phyloP scores from a whole-genome alignment of 2,113 vertebrate species.

The Malaclemys terrapin region DNA sequence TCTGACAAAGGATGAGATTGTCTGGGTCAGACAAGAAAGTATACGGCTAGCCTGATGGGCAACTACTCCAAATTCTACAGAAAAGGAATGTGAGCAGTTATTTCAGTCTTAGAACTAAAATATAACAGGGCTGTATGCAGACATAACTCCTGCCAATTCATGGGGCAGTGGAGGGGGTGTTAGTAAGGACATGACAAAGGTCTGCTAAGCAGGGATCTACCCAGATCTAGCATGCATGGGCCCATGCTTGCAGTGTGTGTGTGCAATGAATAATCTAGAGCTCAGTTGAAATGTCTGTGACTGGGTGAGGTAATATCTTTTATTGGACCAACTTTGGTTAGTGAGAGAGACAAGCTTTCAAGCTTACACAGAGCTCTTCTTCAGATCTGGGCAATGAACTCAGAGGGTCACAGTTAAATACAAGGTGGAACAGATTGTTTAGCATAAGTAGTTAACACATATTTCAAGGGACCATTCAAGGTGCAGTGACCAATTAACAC shows the following conservation, averaged over 20 bases:
- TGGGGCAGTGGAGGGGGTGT: background rate
- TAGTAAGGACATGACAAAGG: constrained; percentile 27
- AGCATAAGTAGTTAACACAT: background rate
- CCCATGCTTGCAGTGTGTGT: background rate
- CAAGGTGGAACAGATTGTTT: background rate
- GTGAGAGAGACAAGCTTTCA: background rate
- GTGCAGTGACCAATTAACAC: background rate
- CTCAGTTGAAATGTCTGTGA: background rate
- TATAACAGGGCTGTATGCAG: background rate
- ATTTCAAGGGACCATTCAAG: background rate
- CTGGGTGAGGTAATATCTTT: background rate
- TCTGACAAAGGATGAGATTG: background rate
- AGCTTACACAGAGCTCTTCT: background rate
- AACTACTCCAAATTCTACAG: background rate
- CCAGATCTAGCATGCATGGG: background rate
- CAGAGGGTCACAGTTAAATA: background rate
- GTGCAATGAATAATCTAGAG: background rate
- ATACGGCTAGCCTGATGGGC: background rate
- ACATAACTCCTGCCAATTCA: background rate
- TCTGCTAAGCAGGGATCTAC: background rate
- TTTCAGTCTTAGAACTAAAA: background rate
- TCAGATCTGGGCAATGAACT: background rate
- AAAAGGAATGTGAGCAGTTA: fast-evolving
- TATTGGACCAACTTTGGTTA: background rate
- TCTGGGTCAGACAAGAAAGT: background rate